Base-by-base conservation (phyloP, 2,113 vertebrate genomes). In the Siniperca knerii region DNA sequence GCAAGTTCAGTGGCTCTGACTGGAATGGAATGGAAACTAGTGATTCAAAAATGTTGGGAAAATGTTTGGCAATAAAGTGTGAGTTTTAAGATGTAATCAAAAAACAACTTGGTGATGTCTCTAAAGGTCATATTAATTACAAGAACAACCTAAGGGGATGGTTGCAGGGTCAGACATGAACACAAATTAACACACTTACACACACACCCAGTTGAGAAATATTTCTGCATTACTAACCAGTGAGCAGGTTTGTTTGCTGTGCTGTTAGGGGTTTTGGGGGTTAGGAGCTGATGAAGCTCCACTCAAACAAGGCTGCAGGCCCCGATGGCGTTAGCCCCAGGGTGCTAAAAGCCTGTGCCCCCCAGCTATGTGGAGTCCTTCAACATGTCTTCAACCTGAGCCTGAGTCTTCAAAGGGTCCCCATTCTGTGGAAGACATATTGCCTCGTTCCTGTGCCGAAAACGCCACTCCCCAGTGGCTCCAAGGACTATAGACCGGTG, bases 41-140 rank as follows among this genome's bases (percentile, higher is more conserved):
- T 11, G 10, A 9, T 33, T 70, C 4, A 25, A 48, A 58, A 60
- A 8, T 13, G 21, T 66, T 72, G 33, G 42, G 33, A 18, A 76
- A 58, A 80, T 46, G 48, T 70, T 84, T 75, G 68, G 2, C 44
- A 15, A 29, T 69, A 35, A 58, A 64, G 50, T 65, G 11, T 25
- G 44, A 62, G 25, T 44, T 62, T 69, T 50, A 25, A 50, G 65
- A 68, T 16, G 20, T n/a, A 58, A 69, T 70, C 68, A 55, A 79
- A 65, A 73, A 64, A 70, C 29, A 75, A 61, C 69, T 62, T 74
- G 73, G 40, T 37, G 54, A 69, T 58, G 58, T 23, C 33, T 46
- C 58, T 40, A 16, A 75, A 72, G 79, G 69, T 79, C 79, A 37
- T 37, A 60, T 75, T 89, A 75, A 82, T 79, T 85, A 82, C 23